Evolutionary conservation across 1,140 invertebrate species (phyloP).

Genomic region (Calephelis nemesis): DNA sequence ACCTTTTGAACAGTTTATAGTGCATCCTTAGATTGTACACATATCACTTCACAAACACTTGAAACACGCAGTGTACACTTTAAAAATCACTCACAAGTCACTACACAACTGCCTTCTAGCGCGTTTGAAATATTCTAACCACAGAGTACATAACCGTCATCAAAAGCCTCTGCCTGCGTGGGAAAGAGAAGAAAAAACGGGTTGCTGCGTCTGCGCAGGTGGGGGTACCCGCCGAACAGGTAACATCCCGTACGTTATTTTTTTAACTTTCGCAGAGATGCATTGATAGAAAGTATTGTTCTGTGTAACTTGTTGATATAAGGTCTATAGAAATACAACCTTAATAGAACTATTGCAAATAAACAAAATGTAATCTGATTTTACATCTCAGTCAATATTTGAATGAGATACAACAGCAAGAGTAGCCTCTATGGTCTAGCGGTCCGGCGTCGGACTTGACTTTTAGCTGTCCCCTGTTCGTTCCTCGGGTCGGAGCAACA

Average conservation of each 20-base stretch:
- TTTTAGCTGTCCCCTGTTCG: too few relatives aligned
- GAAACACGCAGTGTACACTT: constrained; percentile 28
- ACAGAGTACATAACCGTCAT: constrained; percentile 26
- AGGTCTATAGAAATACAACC: not conserved
- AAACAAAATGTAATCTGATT: too few relatives aligned
- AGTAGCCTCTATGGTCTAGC: too few relatives aligned
- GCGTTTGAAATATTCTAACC: constrained; percentile 55
- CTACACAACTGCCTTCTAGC: constrained; percentile 43
- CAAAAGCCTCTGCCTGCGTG: constrained; percentile 36
- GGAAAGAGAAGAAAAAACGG: constrained; percentile 47
- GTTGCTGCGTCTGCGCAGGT: constrained; percentile 47
- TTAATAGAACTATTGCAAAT: not conserved
- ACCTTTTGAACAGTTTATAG: constrained; percentile 72
- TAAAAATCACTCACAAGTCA: constrained; percentile 37
- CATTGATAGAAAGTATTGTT: constrained; percentile 22
- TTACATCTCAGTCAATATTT: too few relatives aligned
- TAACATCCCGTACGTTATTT: constrained; percentile 15
- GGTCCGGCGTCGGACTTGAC: too few relatives aligned
- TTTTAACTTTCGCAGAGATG: constrained; percentile 14
- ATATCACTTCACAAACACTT: constrained; percentile 38
- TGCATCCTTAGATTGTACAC: constrained; percentile 54
- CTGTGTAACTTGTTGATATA: not conserved
- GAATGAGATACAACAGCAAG: too few relatives aligned
- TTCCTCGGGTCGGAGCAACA: too few relatives aligned
- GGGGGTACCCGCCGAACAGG: constrained; percentile 32